Conservation (phyloP, 2,113 vertebrate species). For the Panthera tigris region DNA sequence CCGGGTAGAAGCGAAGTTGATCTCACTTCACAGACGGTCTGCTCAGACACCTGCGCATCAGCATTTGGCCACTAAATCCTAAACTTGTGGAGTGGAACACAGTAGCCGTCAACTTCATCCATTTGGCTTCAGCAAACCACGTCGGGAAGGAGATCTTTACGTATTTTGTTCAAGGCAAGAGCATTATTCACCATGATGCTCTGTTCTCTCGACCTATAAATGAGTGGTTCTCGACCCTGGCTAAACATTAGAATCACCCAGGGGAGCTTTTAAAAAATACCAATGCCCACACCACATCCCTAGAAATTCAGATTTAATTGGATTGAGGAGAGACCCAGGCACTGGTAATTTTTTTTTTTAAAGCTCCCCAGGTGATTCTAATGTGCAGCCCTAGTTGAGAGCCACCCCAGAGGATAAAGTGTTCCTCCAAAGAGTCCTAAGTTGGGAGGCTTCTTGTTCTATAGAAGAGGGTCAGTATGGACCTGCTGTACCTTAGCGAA, state of each 20-base stretch:
- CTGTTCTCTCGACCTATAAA: slow-evolving; percentile 42
- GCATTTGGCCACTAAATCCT: neutral
- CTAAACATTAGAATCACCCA: slow-evolving; percentile 55
- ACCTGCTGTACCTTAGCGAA: neutral
- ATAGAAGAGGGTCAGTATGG: neutral
- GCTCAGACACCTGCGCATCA: neutral
- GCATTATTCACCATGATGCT: neutral
- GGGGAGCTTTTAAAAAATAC: slow-evolving; percentile 54
- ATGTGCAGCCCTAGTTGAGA: neutral
- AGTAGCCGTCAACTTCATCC: neutral
- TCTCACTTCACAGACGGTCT: neutral
- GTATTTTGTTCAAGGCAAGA: neutral
- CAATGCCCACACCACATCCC: slow-evolving; percentile 14
- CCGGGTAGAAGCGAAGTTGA: neutral
- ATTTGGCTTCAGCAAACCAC: neutral
- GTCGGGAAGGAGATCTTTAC: neutral
- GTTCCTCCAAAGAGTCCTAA: slow-evolving; percentile 34
- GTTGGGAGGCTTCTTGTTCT: slow-evolving; percentile 21
- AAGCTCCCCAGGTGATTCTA: slow-evolving; percentile 60
- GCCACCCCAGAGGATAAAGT: neutral
- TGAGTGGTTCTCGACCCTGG: slow-evolving; percentile 36
- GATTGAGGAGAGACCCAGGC: slow-evolving; percentile 45
- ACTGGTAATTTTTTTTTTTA: slow-evolving; percentile 47
- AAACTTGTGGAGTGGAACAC: neutral
- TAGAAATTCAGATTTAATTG: slow-evolving; percentile 67